Evolutionary conservation across 1,140 invertebrate species (phyloP), one percentile per base, ranked within the genome.

Genomic region (Lordiphosa mommai): DNA sequence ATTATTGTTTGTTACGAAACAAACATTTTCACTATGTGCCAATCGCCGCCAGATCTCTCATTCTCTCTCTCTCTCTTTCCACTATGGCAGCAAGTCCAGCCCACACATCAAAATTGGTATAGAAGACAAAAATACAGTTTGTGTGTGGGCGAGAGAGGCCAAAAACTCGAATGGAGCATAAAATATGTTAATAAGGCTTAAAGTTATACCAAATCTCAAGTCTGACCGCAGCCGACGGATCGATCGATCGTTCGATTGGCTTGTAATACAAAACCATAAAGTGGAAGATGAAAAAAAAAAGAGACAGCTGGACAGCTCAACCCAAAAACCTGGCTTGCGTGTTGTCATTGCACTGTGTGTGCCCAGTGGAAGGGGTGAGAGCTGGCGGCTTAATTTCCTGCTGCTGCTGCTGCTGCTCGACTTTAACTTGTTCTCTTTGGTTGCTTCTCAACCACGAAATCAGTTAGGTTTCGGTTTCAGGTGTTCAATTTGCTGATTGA

Each of bases 151-250:
- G 63, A 66, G n/a, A 41, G 23, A 27, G 23, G 38, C 17, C 38
- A 23, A 14, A 41, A 20, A 41, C 27, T 67, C 63, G 63, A 34
- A 38, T 56, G 52, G 55, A 60, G 67, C 76, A 84, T 84, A 84
- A 82, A 85, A 82, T 82, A 82, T 82, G 76, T 82, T 82, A 82
- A 82, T 82, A 82, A 84, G 76, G 61, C 76, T 84, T 84, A 77
- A 77, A 85, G 63, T 72, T 77, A 84, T 77, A 82, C 66, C 23
- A 27, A 71, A 82, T 48, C 47, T 65, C 29, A 27, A 43, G 40
- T 43, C 40, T 29, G 20, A 12, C 40, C 40, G 27, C 10, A 37
- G 7, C 8, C 30, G 6, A 38, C 43, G 29, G 29, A 14, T 38
- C 38, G 20, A 27, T 23, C 36, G 17, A 43, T 59, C 14, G 61